phyloP scores from a whole-genome alignment of 2,888 invertebrate species.

The Stenurella melanura region DNA sequence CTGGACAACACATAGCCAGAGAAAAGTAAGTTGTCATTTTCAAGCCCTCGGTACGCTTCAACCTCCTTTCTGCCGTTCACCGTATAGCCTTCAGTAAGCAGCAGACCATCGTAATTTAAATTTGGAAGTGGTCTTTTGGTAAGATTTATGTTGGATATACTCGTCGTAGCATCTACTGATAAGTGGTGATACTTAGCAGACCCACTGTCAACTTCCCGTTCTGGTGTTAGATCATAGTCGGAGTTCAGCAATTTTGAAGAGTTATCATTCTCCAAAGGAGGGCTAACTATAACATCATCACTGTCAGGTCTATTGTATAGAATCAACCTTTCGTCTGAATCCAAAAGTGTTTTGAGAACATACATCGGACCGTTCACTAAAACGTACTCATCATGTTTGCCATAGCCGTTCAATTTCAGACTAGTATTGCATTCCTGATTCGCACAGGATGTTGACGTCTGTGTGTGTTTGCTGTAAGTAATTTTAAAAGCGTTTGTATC shows the following conservation, averaged over 20 bases:
- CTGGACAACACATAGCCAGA: constrained; percentile 2
- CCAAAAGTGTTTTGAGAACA: constrained; percentile 55
- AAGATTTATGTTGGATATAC: constrained; percentile 31
- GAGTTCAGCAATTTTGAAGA: constrained; percentile 32
- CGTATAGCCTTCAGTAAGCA: constrained; percentile 31
- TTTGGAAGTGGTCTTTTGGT: neutral
- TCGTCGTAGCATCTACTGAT: constrained; percentile 34
- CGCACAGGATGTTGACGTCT: neutral
- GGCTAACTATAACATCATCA: neutral
- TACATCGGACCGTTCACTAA: constrained; percentile 60
- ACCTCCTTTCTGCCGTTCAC: neutral
- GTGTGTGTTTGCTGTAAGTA: constrained; percentile 21
- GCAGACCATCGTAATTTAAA: constrained; percentile 3
- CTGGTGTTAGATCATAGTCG: constrained; percentile 40
- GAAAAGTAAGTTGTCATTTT: neutral
- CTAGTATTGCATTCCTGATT: constrained; percentile 36
- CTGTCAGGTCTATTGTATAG: neutral
- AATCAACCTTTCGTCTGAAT: constrained; percentile 47
- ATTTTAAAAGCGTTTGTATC: neutral
- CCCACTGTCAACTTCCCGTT: constrained; percentile 32
- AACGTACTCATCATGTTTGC: constrained; percentile 55
- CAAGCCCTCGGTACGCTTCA: neutral
- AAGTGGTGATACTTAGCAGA: constrained; percentile 35
- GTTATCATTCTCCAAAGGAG: neutral
- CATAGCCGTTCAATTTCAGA: constrained; percentile 64